Evolutionary conservation across 37 sponge, comb jelly and placozoan species (phyloP), one percentile per base, ranked within the genome.

Genomic region (Bolinopsis microptera): DNA sequence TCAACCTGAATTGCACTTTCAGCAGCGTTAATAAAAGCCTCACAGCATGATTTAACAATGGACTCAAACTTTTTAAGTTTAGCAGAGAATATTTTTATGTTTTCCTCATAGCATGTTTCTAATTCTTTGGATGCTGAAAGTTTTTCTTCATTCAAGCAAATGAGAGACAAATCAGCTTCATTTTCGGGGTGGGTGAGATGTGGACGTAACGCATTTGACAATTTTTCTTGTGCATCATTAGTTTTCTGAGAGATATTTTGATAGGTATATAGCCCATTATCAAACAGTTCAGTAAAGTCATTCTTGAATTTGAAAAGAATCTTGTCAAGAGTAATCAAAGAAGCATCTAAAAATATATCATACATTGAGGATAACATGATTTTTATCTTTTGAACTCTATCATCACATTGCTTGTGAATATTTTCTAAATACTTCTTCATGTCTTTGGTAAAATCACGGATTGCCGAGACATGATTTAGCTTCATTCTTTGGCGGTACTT

Each of bases 401-500:
- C 48, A n/a, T 22, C 26, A 40, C 90, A 86, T 0, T 24, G 38
- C n/a, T 41, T 38, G 61, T 40, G 1, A 16, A 86, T 48, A 24
- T 22, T 2, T 24, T 40, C 61, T 5, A 86, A 28, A 27, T 39
- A 86, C 1, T 38, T 38, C 28, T 86, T 38, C 61, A 41, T 13
- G 13, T 39, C 0, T 39, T 28, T 16, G 3, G 36, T 38, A 38
- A 86, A 86, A 39, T 41, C 30, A 40, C 39, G 13, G 18, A 86
- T 41, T 0, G 32, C 90, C 8, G 41, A 40, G 23, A 39, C 90
- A 40, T 41, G 35, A 30, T 86, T 86, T 8, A 27, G 61, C 0
- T 86, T 5, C 90, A 86, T 41, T 34, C 5, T 22, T 39, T 86
- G 22, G 23, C 30, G 26, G 30, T 86, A 86, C 39, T 86, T 86